These are phyloP conservation scores for Rhinogobius similis DNA, from an alignment of 2,113 vertebrate species.

Conservation along the genomic window DNA sequence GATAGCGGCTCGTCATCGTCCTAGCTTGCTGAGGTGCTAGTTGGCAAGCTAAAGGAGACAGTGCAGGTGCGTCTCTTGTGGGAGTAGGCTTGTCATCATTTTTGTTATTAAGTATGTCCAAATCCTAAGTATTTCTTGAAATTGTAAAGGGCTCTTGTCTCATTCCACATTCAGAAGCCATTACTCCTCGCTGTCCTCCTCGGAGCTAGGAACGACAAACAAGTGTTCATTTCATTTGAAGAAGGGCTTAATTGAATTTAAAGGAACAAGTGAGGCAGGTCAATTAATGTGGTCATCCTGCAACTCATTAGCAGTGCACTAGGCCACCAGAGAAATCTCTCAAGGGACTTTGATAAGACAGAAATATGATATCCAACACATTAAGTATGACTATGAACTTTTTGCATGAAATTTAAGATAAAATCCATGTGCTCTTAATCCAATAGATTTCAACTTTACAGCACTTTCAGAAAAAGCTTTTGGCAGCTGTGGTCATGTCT, in stretches of 20 bases:
- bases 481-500: constrained; percentile 12
- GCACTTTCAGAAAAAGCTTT: constrained; percentile 16
- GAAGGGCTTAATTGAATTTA: constrained; percentile 65
- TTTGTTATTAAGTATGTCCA: too few species aligned
- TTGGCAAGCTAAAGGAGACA: too few species aligned
- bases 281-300: constrained; percentile 68
- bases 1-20: too few species aligned
- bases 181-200: constrained; percentile 14
- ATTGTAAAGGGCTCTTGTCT: neutral
- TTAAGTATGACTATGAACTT: neutral
- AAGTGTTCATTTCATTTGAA: constrained; percentile 61
- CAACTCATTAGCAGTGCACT: constrained; percentile 67
- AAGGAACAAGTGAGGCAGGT: constrained; percentile 62
- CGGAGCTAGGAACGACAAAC: constrained; percentile 44
- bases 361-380: constrained; percentile 9
- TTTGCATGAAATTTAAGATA: neutral
- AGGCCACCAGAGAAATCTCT: constrained; percentile 44
- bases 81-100: too few species aligned
- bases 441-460: neutral
- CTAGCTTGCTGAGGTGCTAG: too few species aligned
- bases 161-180: neutral
- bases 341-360: constrained; percentile 38
- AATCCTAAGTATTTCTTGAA: neutral
- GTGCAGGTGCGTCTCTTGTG: too few species aligned
- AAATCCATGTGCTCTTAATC: constrained; percentile 13